Evolutionary conservation across 2,888 invertebrate species (phyloP).

Genomic region (Ischnura elegans): DNA sequence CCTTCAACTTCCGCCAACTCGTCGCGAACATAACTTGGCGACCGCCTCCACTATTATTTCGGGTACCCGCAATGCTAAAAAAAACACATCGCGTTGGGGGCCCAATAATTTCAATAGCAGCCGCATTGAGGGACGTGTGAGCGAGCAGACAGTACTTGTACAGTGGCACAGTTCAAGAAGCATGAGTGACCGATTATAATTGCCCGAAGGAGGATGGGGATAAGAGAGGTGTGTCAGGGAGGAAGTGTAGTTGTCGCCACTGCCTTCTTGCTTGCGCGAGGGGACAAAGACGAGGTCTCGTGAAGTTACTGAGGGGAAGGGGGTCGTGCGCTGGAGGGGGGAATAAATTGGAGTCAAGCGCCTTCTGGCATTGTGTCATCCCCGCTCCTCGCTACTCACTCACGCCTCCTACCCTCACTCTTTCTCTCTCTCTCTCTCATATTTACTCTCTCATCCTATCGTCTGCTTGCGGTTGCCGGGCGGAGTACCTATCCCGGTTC

Average conservation of each 20-base stretch:
- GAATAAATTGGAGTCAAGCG: slow-evolving; percentile 43
- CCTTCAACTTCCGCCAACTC: too few species aligned
- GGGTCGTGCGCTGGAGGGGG: neutral
- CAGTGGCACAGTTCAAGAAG: neutral
- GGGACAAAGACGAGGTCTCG: neutral
- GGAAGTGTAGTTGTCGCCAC: neutral
- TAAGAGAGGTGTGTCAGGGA: neutral
- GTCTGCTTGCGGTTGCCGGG: neutral
- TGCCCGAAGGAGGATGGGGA: neutral
- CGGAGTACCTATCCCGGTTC: neutral
- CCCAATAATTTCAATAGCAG: slow-evolving; percentile 14
- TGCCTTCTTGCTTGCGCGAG: neutral
- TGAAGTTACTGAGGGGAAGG: neutral
- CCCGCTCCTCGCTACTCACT: neutral
- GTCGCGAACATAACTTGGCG: neutral
- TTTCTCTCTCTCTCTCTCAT: neutral
- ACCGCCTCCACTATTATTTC: neutral
- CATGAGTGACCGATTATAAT: neutral
- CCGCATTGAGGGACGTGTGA: neutral
- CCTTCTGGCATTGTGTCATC: neutral
- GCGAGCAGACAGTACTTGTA: too few species aligned
- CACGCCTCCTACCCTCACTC: too few species aligned
- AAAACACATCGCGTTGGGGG: neutral
- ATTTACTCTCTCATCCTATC: neutral
- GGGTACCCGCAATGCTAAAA: neutral